Percentiles rank a stretch among this genome's conserved stretches.
Evolutionary conservation across 2,888 invertebrate species (phyloP).

Genomic region (Acleris laterana): DNA sequence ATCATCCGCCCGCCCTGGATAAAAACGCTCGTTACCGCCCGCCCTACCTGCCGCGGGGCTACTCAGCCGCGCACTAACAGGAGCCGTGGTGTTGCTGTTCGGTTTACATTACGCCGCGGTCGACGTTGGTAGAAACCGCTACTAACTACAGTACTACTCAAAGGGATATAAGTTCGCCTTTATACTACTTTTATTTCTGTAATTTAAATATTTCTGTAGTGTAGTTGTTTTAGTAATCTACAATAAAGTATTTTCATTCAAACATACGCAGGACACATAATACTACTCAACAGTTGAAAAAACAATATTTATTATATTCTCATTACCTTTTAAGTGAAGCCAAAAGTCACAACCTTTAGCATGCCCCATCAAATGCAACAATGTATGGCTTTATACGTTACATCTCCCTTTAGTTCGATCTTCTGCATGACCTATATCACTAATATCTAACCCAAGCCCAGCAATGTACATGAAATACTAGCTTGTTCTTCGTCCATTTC

Average conservation of each 20-base stretch:
- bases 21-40: slow-evolving; percentile 82
- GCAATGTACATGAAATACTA: slow-evolving; percentile 24
- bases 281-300: no score
- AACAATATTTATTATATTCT: no score
- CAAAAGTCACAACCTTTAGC: no score
- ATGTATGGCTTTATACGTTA: not conserved
- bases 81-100: slow-evolving; percentile 15
- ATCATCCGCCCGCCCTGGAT: slow-evolving; percentile 82
- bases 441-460: not conserved
- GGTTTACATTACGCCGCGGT: slow-evolving; percentile 22
- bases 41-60: slow-evolving; percentile 41
- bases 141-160: not conserved
- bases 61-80: slow-evolving; percentile 22
- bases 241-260: no score
- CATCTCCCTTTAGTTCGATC: not conserved
- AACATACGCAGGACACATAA: no score
- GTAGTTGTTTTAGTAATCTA: no score
- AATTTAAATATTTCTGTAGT: no score
- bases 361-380: not conserved
- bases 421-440: not conserved
- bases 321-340: no score
- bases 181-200: no score
- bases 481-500: slow-evolving; percentile 9
- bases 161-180: no score
- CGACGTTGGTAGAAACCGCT: not conserved